Percentiles rank a stretch among this genome's conserved stretches.
These are phyloP conservation scores for Cheilosia urbana DNA, from an alignment of 2,888 invertebrate genomes.

Conservation along the genomic window DNA sequence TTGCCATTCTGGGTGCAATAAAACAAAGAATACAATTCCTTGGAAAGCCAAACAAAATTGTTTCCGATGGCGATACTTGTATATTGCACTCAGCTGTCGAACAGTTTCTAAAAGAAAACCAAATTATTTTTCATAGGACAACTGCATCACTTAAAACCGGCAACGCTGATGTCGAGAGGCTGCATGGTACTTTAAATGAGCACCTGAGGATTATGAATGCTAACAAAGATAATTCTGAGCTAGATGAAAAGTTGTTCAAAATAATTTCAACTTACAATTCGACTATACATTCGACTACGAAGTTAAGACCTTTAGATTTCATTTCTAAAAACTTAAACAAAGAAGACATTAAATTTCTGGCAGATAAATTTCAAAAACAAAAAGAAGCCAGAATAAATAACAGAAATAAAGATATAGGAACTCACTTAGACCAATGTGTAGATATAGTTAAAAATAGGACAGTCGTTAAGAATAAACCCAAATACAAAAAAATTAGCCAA, in stretches of 20 bases:
- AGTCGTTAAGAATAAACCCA: too few relatives aligned
- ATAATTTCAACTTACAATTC: conserved; percentile 27
- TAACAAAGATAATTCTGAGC: conserved; percentile 20
- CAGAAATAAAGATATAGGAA: too few relatives aligned
- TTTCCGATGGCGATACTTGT: background rate
- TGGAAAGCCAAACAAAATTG: conserved; percentile 26
- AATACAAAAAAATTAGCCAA: too few relatives aligned
- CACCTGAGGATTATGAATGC: background rate
- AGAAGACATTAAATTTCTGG: background rate
- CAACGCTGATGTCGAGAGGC: conserved; percentile 13
- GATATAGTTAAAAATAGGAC: too few relatives aligned
- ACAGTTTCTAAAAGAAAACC: conserved; percentile 26
- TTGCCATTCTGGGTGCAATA: conserved; percentile 27
- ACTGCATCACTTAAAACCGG: conserved; percentile 16
- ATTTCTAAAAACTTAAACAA: conserved; percentile 34
- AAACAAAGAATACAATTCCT: conserved; percentile 28
- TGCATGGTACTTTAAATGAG: conserved; percentile 21
- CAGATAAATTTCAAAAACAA: conserved; percentile 7
- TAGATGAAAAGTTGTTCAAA: conserved; percentile 45
- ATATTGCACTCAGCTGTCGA: conserved; percentile 28
- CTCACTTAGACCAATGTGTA: too few relatives aligned
- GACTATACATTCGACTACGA: conserved; percentile 36
- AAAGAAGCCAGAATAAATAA: background rate
- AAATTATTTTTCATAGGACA: conserved; percentile 2
- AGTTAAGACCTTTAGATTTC: conserved; percentile 43